Percentiles rank a stretch among this genome's conserved stretches.
Evolutionary conservation across 2,113 vertebrate genomes (phyloP).

Genomic region (Rhombomys opimus): DNA sequence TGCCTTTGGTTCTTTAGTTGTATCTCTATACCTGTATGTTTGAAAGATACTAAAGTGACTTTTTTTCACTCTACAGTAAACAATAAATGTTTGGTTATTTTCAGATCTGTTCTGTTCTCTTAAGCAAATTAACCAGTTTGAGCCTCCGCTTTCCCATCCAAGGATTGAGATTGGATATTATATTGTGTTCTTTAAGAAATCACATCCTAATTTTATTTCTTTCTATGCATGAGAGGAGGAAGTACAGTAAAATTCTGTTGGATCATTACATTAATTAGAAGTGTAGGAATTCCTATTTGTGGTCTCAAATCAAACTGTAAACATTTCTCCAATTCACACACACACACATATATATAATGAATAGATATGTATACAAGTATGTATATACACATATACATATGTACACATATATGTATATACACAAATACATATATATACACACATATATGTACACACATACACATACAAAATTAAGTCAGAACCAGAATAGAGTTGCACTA

Average conservation of each 20-base stretch:
- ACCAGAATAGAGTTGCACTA: background rate
- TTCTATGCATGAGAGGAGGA: background rate
- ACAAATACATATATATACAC: too few relatives aligned
- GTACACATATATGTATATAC: too few relatives aligned
- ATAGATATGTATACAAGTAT: too few relatives aligned
- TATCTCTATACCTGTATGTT: background rate
- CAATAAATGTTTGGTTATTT: background rate
- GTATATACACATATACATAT: too few relatives aligned
- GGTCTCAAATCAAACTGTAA: background rate
- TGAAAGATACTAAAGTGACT: background rate
- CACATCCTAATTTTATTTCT: background rate
- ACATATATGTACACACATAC: too few relatives aligned
- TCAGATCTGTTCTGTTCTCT: background rate
- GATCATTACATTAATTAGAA: background rate
- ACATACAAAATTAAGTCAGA: background rate
- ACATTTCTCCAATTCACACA: background rate
- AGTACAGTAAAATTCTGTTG: background rate
- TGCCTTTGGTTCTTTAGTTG: background rate
- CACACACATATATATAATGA: too few relatives aligned
- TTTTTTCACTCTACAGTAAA: background rate
- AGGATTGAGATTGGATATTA: conserved; percentile 4
- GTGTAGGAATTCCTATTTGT: background rate
- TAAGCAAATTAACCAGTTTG: conserved; percentile 8
- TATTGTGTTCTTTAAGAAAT: conserved; percentile 3
- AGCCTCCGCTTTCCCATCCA: background rate